These are phyloP conservation scores for Loris lydekkerianus DNA, from an alignment of 2,797 vertebrate species.

Conservation along the genomic window DNA sequence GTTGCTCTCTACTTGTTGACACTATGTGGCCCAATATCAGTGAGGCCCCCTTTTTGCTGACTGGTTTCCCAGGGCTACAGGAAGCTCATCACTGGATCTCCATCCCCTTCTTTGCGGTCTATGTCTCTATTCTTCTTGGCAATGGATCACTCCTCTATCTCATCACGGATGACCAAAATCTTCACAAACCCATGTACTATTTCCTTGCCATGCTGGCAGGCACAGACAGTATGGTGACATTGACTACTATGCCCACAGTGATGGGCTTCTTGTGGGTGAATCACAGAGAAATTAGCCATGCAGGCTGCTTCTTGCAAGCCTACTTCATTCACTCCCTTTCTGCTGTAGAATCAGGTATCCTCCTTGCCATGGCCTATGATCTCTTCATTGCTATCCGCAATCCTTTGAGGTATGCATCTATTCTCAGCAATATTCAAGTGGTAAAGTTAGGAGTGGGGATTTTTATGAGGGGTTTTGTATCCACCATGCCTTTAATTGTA, in stretches of 20 bases:
- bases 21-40: background rate
- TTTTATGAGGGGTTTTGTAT: slow-evolving; percentile 33
- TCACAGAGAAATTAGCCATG: background rate
- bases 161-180: background rate
- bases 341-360: slow-evolving; percentile 89
- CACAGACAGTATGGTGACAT: slow-evolving; percentile 86
- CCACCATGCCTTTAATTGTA: background rate
- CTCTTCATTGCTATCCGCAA: slow-evolving; percentile 86
- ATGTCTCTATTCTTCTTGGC: background rate
- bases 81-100: slow-evolving; percentile 37
- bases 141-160: slow-evolving; percentile 14
- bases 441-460: background rate
- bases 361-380: slow-evolving; percentile 91
- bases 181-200: slow-evolving; percentile 90
- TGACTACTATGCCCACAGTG: slow-evolving; percentile 88
- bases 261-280: slow-evolving; percentile 59
- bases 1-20: background rate
- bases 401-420: slow-evolving; percentile 65
- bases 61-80: slow-evolving; percentile 13
- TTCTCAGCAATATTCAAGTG: background rate
- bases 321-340: slow-evolving; percentile 81
- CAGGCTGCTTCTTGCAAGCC: background rate
- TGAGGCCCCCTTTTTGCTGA: background rate
- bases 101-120: background rate
- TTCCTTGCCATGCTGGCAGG: slow-evolving; percentile 88